Base-by-base conservation (phyloP, 1,140 invertebrate genomes). In the Latrodectus geometricus region DNA sequence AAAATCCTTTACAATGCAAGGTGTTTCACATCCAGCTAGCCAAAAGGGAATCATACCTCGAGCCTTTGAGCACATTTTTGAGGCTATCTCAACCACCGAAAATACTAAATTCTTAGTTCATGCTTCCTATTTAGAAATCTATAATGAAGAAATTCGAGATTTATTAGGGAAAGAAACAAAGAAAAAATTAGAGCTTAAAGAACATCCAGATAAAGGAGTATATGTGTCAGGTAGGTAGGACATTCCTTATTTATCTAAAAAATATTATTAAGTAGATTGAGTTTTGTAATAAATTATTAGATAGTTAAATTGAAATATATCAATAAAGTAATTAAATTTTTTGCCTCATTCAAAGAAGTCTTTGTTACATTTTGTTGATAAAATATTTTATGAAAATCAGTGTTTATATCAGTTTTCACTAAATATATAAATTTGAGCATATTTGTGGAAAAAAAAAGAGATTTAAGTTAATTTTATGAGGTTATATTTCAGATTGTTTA, bases 61-160 rank as follows among this genome's bases (percentile, higher is more conserved):
- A 77, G 75, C 89, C 52, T 89, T 89, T 81, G 89, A 89, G 90
- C 97, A 98, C 89, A 94, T 98, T 70, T 98, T 98, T 92, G 96
- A 98, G 91, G 95, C 96, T 0, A 97, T 97, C 54, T 94, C 96
- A 11, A 95, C 96, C 0, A 94, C 95, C 14, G 94, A 94, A 70
- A 93, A 94, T 84, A 94, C 94, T 21, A 96, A 97, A 90, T 98
- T 96, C 91, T 92, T 98, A 68, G 96, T 97, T 0, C 92, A 97
- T 80, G 94, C 96, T n/a, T 97, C 96, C 74, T 98, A 97, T 90
- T 93, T 98, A 66, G 97, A 98, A 91, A 98, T 98, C 70, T 97
- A 98, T 91, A 98, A 97, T 91, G 96, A 97, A 92, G 95, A 95
- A 90, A 94, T 97, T 82, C 91, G 95, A 69, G 96, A 96, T 91